Conservation (phyloP, 1,140 invertebrate genomes). For the Brachionus rubens region DNA sequence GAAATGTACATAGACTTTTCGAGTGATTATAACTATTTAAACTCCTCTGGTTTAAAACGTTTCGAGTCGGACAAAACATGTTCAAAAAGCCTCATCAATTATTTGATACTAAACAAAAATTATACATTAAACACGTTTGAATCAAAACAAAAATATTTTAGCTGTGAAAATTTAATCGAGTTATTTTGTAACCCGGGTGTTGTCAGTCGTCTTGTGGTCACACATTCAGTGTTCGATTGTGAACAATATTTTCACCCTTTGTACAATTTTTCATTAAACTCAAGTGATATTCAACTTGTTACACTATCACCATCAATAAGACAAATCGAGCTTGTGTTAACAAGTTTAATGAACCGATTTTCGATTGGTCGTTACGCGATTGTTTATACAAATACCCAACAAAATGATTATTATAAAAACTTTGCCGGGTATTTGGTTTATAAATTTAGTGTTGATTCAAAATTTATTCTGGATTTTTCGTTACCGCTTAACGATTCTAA, state of each 20-base stretch:
- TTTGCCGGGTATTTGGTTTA: slow-evolving; percentile 2
- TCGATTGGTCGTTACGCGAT: neutral
- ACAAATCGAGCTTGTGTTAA: slow-evolving; percentile 10
- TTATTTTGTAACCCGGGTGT: slow-evolving; percentile 7
- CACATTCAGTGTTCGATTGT: slow-evolving; percentile 28
- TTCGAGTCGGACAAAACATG: slow-evolving; percentile 3
- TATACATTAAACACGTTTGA: slow-evolving; percentile 9
- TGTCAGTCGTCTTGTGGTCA: neutral
- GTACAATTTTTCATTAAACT: neutral
- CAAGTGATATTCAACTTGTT: neutral
- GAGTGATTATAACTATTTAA: neutral
- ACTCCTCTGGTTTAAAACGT: neutral
- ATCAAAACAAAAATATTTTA: slow-evolving; percentile 25
- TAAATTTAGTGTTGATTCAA: slow-evolving; percentile 21
- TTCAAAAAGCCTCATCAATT: neutral
- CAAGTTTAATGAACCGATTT: slow-evolving; percentile 19
- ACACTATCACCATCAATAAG: neutral
- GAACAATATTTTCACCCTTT: neutral
- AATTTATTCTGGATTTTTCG: slow-evolving; percentile 9
- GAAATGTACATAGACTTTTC: neutral
- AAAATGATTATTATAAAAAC: slow-evolving; percentile 22
- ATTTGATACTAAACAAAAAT: neutral
- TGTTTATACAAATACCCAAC: neutral
- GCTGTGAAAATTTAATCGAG: slow-evolving; percentile 9
- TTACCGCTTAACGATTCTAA: neutral